Conservation (phyloP, 2,113 vertebrate genomes). For the Calidris pygmaea region DNA sequence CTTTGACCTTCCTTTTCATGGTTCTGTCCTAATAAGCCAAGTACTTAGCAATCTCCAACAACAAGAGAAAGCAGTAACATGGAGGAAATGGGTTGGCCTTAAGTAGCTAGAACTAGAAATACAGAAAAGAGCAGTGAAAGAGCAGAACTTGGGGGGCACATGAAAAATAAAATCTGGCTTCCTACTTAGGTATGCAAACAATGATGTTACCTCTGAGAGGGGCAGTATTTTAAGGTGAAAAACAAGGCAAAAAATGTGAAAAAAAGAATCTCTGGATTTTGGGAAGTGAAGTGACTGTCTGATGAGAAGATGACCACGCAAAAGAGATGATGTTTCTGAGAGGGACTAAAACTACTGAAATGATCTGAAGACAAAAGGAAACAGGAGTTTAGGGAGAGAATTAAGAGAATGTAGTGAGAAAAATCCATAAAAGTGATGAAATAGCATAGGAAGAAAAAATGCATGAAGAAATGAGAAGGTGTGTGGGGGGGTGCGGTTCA, state of each 20-base stretch:
- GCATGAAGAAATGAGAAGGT: not conserved
- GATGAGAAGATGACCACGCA: not conserved
- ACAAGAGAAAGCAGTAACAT: not conserved
- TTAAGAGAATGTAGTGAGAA: not conserved
- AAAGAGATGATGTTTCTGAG: not conserved
- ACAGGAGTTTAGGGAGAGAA: not conserved
- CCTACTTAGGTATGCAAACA: not conserved
- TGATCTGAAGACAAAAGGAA: not conserved
- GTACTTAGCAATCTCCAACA: not conserved
- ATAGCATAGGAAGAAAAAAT: not conserved
- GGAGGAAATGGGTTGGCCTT: not conserved
- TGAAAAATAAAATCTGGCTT: not conserved
- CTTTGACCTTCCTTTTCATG: not conserved
- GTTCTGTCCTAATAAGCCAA: not conserved
- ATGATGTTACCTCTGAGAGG: not conserved
- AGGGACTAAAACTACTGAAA: not conserved
- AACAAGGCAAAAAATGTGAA: not conserved
- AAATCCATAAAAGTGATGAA: not conserved
- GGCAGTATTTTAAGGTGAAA: not conserved
- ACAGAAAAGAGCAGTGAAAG: not conserved
- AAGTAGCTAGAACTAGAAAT: not conserved
- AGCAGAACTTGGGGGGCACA: not conserved
- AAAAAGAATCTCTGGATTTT: not conserved
- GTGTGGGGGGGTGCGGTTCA: not conserved
- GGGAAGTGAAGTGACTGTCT: not conserved